Base-by-base conservation (phyloP, 2,888 invertebrate genomes). In the Apotomis turbidana region DNA sequence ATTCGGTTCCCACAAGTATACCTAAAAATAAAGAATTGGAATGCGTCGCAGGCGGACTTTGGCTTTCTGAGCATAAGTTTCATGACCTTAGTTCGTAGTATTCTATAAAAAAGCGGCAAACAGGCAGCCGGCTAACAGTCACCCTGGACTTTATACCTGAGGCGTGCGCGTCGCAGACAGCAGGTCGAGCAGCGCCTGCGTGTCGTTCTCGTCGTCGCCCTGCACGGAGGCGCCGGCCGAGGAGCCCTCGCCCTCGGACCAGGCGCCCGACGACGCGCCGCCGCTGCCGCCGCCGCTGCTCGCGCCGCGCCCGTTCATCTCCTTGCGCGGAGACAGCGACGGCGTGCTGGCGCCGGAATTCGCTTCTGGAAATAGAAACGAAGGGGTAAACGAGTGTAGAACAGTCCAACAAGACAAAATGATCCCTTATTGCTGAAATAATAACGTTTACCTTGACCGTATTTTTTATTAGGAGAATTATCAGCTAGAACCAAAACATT, bases 231-330 rank as follows among this genome's bases (percentile, higher is more conserved):
- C 95, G 77, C 96, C 94, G 77, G 96, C 96, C 60, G 96, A 96
- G 74, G 95, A 95, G 81, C 97, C 96, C 81, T 96, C 96, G 72
- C 96, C 96, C 88, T 97, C 96, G 74, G 96, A 96, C 91, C 92
- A 92, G 6, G 90, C 91, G 55, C 96, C 96, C n/a, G 96, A 96
- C n/a, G 96, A 96, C 78, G 95, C 95, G 80, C 85, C 94, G 83
- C 88, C 94, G 85, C 85, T 90, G 71, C 90, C 94, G 84, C 61
- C 88, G 85, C 76, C 86, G 84, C 71, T 76, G 61, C 88, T 93
- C 79, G 79, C 94, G 83, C 87, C 92, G 84, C 86, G 88, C 5
- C 94, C 87, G 89, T 91, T 86, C 94, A 95, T 83, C 80, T 95
- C 96, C 89, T 96, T 96, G 75, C 96, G 95, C 71, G 96, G 96